Evolutionary conservation across 2,888 invertebrate genomes (phyloP).

Genomic region (Cerceris ruficornis): DNA sequence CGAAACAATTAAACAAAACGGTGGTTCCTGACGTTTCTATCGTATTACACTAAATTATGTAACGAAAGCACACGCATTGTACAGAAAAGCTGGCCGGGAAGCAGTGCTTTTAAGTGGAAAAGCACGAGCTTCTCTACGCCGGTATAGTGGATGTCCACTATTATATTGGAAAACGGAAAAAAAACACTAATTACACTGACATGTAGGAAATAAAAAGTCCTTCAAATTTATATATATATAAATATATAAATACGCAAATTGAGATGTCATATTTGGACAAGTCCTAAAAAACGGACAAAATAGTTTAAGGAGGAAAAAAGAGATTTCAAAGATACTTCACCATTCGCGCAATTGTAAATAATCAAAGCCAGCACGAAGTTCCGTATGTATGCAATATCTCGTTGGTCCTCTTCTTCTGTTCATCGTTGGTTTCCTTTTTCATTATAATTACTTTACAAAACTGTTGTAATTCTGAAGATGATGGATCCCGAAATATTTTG

Average conservation of each 20-base stretch:
- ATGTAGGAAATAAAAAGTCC: slow-evolving; percentile 1
- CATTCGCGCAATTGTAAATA: slow-evolving; percentile 20
- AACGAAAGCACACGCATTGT: slow-evolving; percentile 20
- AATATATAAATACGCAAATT: slow-evolving; percentile 16
- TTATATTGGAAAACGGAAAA: too few species aligned
- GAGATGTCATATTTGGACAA: slow-evolving; percentile 12
- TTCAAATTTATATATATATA: neutral
- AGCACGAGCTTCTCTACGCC: slow-evolving; percentile 29
- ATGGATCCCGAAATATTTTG: too few species aligned
- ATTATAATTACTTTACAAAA: slow-evolving; percentile 18
- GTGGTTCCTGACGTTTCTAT: slow-evolving; percentile 51
- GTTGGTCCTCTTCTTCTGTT: too few species aligned
- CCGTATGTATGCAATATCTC: neutral
- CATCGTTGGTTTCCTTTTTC: neutral
- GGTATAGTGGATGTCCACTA: slow-evolving; percentile 2
- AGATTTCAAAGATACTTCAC: slow-evolving; percentile 7
- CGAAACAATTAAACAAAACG: slow-evolving; percentile 2
- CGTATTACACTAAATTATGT: slow-evolving; percentile 39
- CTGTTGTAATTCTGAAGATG: neutral
- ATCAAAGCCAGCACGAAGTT: slow-evolving; percentile 9
- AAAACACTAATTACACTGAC: too few species aligned
- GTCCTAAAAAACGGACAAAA: neutral
- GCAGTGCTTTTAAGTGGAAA: slow-evolving; percentile 23
- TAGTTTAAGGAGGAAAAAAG: neutral
- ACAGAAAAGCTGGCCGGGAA: slow-evolving; percentile 21